Conservation (phyloP, 2,797 vertebrate genomes). For the Pangasius sanitwongsei region DNA sequence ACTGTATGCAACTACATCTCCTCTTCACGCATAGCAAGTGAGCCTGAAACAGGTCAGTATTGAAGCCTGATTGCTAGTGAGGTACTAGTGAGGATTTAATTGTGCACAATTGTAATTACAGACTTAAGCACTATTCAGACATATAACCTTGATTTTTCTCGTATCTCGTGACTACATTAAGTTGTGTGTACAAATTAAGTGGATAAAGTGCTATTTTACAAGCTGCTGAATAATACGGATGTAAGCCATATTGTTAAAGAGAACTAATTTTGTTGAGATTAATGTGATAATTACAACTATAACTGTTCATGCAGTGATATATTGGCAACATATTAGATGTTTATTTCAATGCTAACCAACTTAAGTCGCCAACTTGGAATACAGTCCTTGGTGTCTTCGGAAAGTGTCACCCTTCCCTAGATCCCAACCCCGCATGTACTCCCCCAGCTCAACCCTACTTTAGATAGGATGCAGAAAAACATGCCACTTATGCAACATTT, state of each 20-base stretch:
- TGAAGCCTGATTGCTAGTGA: background rate
- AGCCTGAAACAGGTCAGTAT: constrained; percentile 65
- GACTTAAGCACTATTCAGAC: background rate
- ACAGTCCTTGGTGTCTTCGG: background rate
- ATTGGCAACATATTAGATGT: background rate
- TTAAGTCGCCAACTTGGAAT: background rate
- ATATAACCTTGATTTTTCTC: background rate
- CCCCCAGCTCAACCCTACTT: background rate
- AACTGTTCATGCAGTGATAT: background rate
- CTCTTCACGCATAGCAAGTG: constrained; percentile 54
- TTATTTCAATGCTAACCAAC: background rate
- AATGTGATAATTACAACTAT: background rate
- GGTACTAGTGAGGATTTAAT: background rate
- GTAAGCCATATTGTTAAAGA: background rate
- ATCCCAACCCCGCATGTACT: background rate
- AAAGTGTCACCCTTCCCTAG: background rate
- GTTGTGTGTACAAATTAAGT: background rate
- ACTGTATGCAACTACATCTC: constrained; percentile 66
- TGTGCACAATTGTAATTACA: background rate
- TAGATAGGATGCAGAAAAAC: background rate
- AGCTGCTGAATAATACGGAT: background rate
- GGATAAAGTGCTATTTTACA: background rate
- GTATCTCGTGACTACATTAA: background rate
- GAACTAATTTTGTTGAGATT: background rate
- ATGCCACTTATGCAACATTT: background rate